Evolutionary conservation across 2,888 invertebrate species (phyloP), one percentile per base, ranked within the genome.

Genomic region (Meiosimyza platycephala): DNA sequence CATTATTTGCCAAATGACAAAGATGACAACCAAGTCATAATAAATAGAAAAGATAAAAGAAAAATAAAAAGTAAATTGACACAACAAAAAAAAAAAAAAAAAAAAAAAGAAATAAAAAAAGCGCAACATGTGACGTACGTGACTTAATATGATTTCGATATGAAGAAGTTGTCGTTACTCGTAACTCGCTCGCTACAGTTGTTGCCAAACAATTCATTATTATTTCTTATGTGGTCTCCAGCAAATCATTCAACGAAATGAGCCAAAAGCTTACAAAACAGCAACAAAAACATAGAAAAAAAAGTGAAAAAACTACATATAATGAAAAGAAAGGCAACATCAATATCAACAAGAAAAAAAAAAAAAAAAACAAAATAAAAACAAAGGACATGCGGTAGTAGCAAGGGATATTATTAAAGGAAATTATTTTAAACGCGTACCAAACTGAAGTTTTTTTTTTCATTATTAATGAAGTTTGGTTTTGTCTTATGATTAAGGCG

Each of bases 61-160:
- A 60, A 28, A 11, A 60, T 33, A 22, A 55, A 16, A 55, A 55
- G 3, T 40, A 40, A 13, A 62, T 33, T 16, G 62, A 62, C 28
- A 62, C 16, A n/a, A n/a, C 28, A 40, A 40, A 40, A 62, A 16
- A 6, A 62, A 22, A 33, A 22, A 60, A 28, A 18, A 60, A 60
- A 22, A 62, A 22, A 33, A 22, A 60, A 28, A 18, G 40, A 60
- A 22, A 1, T 2, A 15, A 62, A 60, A 62, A 70, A 48, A 51
- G 18, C 28, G 50, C 69, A 70, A 70, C 69, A 70, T 62, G 69
- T 70, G 62, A 62, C 13, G 62, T 70, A 70, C 69, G 69, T 70
- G 69, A 70, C 69, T 70, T 70, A 70, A 70, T 70, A 70, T 62
- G 16, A n/a, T 52, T 62, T 52, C 69, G 18, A 52, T 59, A 51